Evolutionary conservation across 2,797 vertebrate genomes (phyloP), one percentile per base, ranked within the genome.

Genomic region (Psittacula derbiana): DNA sequence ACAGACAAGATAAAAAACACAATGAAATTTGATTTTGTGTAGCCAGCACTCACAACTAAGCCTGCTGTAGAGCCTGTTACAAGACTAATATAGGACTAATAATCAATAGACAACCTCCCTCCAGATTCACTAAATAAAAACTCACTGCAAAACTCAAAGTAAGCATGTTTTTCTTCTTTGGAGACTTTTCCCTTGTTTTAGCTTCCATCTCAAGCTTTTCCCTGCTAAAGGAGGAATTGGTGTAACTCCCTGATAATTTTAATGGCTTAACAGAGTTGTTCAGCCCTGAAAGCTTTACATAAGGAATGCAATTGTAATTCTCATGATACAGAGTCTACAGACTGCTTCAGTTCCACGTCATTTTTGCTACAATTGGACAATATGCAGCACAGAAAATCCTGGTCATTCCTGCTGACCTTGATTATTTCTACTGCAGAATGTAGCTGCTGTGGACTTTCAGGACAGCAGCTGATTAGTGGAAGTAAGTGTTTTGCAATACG

Each of bases 71-170:
- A 20, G 21, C 16, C 80, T 16, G 3, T 65, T 64, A 38, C 53
- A 72, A 13, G 33, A 64, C 28, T 41, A 76, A 62, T 8, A 43
- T 61, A 67, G 14, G 33, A 70, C 27, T 38, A 73, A 55, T 7
- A 60, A 61, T 40, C 12, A 60, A 52, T 3, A 52, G 25, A 33
- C 2, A 43, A 3, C 0, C 3, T 2, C 8, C 3, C 8, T 83
- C 7, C 49, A 74, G 10, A 61, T 11, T 88, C 16, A 31, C 10
- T 94, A n/a, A 60, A 76, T 33, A 61, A 86, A 71, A 50, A 8
- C 5, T 79, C 18, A 14, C 11, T 46, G 31, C 8, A 88, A 83
- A 94, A 62, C 40, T 70, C 40, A 13, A 78, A 66, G 8, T 17
- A 86, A 87, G 69, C 10, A n/a, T 8, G 2, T 67, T 80, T 75